Base-by-base conservation (phyloP, 2,797 vertebrate genomes). In the Gymnocypris eckloni region DNA sequence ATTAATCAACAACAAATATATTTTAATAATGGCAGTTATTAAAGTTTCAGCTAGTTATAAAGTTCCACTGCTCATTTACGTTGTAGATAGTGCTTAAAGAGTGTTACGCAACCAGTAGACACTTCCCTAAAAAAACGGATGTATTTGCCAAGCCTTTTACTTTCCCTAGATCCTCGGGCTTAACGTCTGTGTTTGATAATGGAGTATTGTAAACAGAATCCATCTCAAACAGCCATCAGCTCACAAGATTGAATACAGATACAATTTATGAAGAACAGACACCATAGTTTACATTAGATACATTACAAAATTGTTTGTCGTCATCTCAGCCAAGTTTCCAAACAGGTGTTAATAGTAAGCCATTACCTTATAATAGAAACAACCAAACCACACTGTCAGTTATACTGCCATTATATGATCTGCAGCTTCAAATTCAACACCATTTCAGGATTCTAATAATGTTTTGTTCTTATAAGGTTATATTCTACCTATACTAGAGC, bases 111-210 rank as follows among this genome's bases (percentile, higher is more conserved):
- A 83, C 56, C 37, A 67, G 56, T 15, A 52, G 67, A 80, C 69
- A 67, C 45, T 79, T 72, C 69, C 45, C 48, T 67, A 41, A 75
- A 76, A 84, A 72, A 80, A 66, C 15, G 8, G 18, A 75, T 22
- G 25, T 25, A 66, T 48, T 37, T 71, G 52, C 64, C n/a, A 78
- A 87, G 80, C 50, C 67, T 77, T 45, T 54, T 15, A 71, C 79
- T 71, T 48, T 87, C 41, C 61, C 52, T 76, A 10, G 48, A 67
- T 48, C 43, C 80, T 18, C 22, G 2, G n/a, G 72, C 64, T 85
- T 78, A 66, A 66, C 71, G 54, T 33, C 33, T 59, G 64, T 56
- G 45, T 81, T 83, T 84, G 37, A 56, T 73, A 79, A 82, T 33
- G 28, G 6, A 70, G 28, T 50, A 7, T 43, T 75, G 66, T 54